A percentile compares a stretch with the other conserved stretches of the same genome.
These are phyloP conservation scores for Callosobruchus maculatus DNA, from an alignment of 2,888 invertebrate genomes.

Conservation along the genomic window DNA sequence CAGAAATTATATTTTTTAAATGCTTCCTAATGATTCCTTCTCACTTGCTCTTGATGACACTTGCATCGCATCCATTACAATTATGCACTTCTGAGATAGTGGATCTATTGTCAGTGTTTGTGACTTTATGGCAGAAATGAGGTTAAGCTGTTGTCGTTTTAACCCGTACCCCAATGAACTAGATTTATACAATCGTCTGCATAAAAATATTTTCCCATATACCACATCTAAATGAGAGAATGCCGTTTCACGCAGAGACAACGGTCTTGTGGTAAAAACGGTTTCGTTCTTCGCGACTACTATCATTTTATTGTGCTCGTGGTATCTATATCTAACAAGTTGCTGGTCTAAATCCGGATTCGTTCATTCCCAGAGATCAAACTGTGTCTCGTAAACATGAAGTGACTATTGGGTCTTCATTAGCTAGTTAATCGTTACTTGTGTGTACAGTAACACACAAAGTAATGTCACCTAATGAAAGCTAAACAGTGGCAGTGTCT, in stretches of 20 bases:
- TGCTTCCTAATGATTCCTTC: no score
- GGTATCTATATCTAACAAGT: neutral
- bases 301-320: neutral
- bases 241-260: neutral
- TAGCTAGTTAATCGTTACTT: no score
- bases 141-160: neutral
- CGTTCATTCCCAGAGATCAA: neutral
- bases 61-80: no score
- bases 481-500: no score
- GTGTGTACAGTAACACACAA: no score
- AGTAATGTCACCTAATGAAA: no score
- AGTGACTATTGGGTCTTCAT: neutral
- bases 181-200: neutral
- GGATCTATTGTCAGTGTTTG: no score
- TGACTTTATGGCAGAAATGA: neutral
- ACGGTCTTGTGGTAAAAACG: neutral
- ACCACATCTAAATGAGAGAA: neutral
- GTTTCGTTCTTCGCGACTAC: neutral
- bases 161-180: neutral
- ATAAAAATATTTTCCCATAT: neutral
- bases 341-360: neutral
- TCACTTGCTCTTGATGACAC: no score
- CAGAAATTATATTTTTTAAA: no score
- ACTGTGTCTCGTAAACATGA: neutral
- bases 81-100: no score